These are phyloP conservation scores for Ptiloglossa arizonensis DNA, from an alignment of 1,140 invertebrate species.

Conservation along the genomic window DNA sequence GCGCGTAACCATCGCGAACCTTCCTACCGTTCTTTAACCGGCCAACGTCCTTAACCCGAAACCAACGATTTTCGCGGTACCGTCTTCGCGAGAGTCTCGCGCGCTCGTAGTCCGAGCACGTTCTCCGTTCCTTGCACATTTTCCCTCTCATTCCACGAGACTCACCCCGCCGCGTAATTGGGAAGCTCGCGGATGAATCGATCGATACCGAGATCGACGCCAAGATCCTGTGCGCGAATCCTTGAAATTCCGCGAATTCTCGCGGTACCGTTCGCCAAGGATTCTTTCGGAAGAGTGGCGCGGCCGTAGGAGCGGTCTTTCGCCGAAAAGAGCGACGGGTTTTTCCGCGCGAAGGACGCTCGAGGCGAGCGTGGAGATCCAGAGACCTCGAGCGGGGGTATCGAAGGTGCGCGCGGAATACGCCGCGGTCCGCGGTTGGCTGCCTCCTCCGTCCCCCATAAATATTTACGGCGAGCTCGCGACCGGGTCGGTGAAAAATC, in stretches of 20 bases:
- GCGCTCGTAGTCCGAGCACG: too few species aligned
- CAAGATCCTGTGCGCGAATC: slow-evolving; percentile 30
- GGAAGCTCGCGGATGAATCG: slow-evolving; percentile 45
- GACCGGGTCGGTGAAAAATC: background rate
- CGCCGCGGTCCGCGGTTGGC: too few species aligned
- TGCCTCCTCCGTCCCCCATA: background rate
- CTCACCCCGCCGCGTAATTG: slow-evolving; percentile 50
- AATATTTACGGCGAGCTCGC: background rate
- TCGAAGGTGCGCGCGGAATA: too few species aligned
- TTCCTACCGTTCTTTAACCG: too few species aligned
- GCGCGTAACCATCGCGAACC: too few species aligned
- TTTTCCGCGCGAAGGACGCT: too few species aligned
- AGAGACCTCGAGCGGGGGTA: too few species aligned
- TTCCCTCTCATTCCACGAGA: slow-evolving; percentile 12
- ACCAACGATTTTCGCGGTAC: too few species aligned
- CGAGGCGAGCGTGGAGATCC: too few species aligned
- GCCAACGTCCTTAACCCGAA: too few species aligned
- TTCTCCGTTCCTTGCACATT: background rate
- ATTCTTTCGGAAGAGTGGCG: slow-evolving; percentile 47
- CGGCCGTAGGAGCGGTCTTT: slow-evolving; percentile 1
- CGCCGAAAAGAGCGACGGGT: too few species aligned
- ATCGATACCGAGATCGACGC: slow-evolving; percentile 46
- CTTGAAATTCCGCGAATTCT: slow-evolving; percentile 61
- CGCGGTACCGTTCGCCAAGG: slow-evolving; percentile 55
- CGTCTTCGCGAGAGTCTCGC: too few species aligned